Base-by-base conservation (phyloP, 64 coral and sea anemone genomes). In the Hydrozoanthus tunicans region DNA sequence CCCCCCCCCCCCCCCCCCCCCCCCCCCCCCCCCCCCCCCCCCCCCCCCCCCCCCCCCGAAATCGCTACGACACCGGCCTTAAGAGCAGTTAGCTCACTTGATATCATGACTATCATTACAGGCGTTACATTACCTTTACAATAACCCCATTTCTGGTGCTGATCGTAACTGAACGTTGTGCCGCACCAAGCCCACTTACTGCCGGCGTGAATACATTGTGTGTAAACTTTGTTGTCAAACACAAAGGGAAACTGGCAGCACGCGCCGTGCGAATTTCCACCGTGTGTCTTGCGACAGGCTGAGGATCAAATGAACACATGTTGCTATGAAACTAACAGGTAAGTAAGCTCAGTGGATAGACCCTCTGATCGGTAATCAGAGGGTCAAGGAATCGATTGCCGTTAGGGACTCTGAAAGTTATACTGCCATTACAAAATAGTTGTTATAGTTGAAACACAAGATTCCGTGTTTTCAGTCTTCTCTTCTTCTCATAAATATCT, bases 181-280 rank as follows among this genome's bases (percentile, higher is more conserved):
- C 53, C 83, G 59, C 83, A 86, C 83, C 83, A 86, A 9, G 68
- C 67, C 83, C 83, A 86, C 59, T 56, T 86, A 70, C 83, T 86
- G 66, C 83, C 83, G 7, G 83, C 83, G 67, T 86, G 69, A 11
- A 86, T 86, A 73, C 68, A 86, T 10, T 74, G 11, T 1, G 56
- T 15, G 10, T 86, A 86, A 8, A 86, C 68, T 10, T 86, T 86
- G 68, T 86, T 86, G n/a, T 86, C 66, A 74, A 86, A 86, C 53
- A 86, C 83, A 56, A 86, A 86, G 4, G 83, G 83, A 73, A 86
- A 86, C 56, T 86, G 83, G 51, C 83, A 86, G 51, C 83, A 86
- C 56, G 67, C 72, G 6, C 83, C 68, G 26, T 59, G 83, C 25
- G 83, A 73, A 24, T 86, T 86, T 27, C 83, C 83, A 6, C 69